Conservation (phyloP, 2,113 vertebrate genomes). For the Chaetodon auriga region DNA sequence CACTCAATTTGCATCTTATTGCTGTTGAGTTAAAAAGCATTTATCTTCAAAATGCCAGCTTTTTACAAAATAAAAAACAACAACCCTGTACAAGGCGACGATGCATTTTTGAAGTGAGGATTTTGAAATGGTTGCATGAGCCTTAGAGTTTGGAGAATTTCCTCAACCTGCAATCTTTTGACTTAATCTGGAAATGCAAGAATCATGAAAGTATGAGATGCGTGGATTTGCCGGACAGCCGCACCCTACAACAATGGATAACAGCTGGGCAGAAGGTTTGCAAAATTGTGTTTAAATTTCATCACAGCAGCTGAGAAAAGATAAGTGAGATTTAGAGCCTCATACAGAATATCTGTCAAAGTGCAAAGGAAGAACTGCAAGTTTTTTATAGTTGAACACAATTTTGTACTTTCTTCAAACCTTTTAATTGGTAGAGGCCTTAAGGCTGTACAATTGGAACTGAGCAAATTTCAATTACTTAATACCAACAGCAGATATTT, state of each 20-base stretch:
- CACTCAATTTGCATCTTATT: neutral
- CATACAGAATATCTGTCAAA: neutral
- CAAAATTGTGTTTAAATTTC: neutral
- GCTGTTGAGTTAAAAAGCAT: constrained; percentile 11
- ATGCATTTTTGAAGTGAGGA: neutral
- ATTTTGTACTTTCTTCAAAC: neutral
- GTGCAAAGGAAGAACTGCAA: neutral
- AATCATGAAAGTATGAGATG: constrained; percentile 7
- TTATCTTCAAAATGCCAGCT: constrained; percentile 13
- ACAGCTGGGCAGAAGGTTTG: neutral
- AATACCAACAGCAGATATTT: neutral
- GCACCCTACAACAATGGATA: neutral
- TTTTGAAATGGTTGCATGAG: neutral
- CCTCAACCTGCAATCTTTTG: neutral
- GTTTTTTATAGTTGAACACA: neutral
- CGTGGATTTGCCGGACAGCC: constrained; percentile 7
- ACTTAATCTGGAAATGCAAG: constrained; percentile 7
- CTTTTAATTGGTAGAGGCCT: neutral
- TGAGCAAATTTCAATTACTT: neutral
- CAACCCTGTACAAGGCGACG: neutral
- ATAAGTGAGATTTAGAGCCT: neutral
- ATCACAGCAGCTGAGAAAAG: neutral
- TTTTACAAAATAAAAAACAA: constrained; percentile 22
- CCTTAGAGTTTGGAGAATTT: constrained; percentile 2
- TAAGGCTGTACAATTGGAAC: neutral